Base-by-base conservation (phyloP, 2,797 vertebrate species). In the Etheostoma nigrum region DNA sequence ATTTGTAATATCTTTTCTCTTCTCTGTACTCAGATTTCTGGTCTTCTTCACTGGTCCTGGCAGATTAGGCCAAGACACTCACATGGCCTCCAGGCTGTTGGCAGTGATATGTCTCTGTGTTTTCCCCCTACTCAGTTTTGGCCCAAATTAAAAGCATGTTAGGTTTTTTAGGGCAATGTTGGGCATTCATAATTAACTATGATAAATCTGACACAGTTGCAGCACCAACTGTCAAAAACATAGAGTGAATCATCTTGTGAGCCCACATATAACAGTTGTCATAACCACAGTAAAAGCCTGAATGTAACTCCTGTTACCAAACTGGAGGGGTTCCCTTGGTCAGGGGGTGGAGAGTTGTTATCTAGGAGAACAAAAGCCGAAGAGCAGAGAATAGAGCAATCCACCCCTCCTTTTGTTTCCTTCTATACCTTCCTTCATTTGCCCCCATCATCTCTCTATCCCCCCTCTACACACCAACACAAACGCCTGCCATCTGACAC, bases 401-500 rank as follows among this genome's bases (percentile, higher is more conserved):
- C 61, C 48, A 85, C 73, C 81, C 81, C 79, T 76, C 86, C 90
- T 89, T 78, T 78, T 86, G 79, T 88, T 86, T 82, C 65, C 81
- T 42, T 83, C 86, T 75, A 72, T 90, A 74, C 47, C 57, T 84
- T 86, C 82, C 76, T 86, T 87, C 87, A 84, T 84, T 86, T 74
- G 5, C 78, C 84, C 76, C 86, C 88, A 68, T 75, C 78, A 44
- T 79, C 82, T 77, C 76, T 78, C 83, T 84, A 76, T 63, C 76
- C 70, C 75, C 83, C 81, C 76, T 72, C 74, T 75, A 73, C 66
- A 82, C 81, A 84, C 82, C 73, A 84, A 79, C 85, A 90, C 90
- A 89, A 86, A 84, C 81, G 88, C 84, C 82, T 90, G 93, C 92
- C 92, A 95, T 93, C 92, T 92, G 93, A 94, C 92, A 92, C 92